Percentiles rank a stretch among this genome's conserved stretches.
These are phyloP conservation scores for Urocyon cinereoargenteus DNA, from an alignment of 2,797 vertebrate species.

Conservation along the genomic window DNA sequence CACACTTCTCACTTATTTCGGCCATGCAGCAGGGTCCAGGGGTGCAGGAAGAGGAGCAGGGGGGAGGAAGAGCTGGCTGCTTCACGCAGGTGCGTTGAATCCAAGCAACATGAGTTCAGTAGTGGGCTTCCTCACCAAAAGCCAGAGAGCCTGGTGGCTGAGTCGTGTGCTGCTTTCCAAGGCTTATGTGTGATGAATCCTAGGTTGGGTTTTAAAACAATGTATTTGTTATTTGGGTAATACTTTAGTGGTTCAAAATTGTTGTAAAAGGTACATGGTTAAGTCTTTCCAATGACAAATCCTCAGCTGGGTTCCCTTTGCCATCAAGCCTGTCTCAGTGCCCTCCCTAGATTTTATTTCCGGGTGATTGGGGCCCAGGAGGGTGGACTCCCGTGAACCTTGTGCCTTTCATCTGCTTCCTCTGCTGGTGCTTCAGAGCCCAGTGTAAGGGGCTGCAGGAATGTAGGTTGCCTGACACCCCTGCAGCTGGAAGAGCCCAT, in stretches of 20 bases:
- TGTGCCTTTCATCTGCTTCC: not conserved
- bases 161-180: not conserved
- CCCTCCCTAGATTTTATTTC: not conserved
- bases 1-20: not conserved
- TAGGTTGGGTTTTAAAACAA: not conserved
- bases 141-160: not conserved
- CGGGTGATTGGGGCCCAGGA: not conserved
- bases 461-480: not conserved
- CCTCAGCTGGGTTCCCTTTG: not conserved
- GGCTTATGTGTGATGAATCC: not conserved
- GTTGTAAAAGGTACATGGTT: not conserved
- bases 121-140: not conserved
- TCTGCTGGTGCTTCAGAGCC: not conserved
- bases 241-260: not conserved
- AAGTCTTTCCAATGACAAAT: not conserved
- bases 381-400: not conserved
- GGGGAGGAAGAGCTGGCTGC: not conserved
- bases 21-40: not conserved
- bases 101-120: fast-evolving
- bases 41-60: not conserved
- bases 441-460: not conserved
- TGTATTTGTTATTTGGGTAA: not conserved
- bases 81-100: not conserved
- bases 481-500: not conserved
- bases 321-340: not conserved